Evolutionary conservation across 2,888 invertebrate genomes (phyloP), one percentile per base, ranked within the genome.

Genomic region (Thymelicus lineola): DNA sequence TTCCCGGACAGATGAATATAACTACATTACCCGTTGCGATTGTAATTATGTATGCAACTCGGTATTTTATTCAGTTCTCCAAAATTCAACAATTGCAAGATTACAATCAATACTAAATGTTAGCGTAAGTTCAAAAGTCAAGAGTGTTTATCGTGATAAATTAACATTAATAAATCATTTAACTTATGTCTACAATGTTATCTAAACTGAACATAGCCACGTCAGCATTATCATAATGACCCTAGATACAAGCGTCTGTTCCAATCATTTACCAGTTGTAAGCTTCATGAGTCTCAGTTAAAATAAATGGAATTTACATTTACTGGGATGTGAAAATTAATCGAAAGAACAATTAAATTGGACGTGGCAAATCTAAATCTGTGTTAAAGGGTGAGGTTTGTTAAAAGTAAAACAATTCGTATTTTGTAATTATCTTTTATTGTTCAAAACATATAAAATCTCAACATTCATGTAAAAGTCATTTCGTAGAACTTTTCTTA

Each of bases 401-500:
- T 45, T 66, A 42, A 12, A 67, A 68, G 36, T 68, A 68, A 68
- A 68, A 68, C 55, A 68, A 45, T 53, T 55, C 45, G 45, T 10
- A 55, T 14, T 68, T 68, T 68, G 55, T 55, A 68, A 61, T 55
- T 61, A 55, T 68, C 67, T 45, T 68, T 68, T 68, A 68, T 68
- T 68, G 50, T 61, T 68, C 61, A 68, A 61, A 68, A 61, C 67
- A 68, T 68, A 35, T 60, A 61, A 60, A 67, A 60, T 66, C 50
- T 66, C 59, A 58, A 59, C 12, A 50, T 59, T 59, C 59, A 66
- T 28, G 28, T 28, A 28, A 28, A 28, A 17, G 9, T 42, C 50
- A 59, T 50, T 50, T 59, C 59, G 50, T 67, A 60, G 53, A 67
- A 67, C 53, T 12, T 42, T 42, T 42, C 12, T 42, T 42, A 42